Conservation (phyloP, 2,113 vertebrate species). For the Acrocephalus kingi region DNA sequence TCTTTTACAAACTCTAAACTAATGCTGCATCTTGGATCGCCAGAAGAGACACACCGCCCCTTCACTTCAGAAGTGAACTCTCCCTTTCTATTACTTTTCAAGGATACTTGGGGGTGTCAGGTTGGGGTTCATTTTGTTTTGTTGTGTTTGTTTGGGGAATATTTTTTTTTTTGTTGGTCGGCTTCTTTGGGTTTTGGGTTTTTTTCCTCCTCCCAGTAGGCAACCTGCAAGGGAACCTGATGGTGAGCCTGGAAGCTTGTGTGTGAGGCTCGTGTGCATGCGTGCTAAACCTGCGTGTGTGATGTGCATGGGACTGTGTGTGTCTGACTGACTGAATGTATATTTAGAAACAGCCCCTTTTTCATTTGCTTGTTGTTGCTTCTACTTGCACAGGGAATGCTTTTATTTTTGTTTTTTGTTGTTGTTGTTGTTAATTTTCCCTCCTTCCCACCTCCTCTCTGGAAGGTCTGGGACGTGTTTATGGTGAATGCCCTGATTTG, state of each 20-base stretch:
- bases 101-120: constrained; percentile 52
- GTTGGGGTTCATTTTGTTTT: background rate
- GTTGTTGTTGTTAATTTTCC: background rate
- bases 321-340: constrained; percentile 46
- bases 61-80: constrained; percentile 67
- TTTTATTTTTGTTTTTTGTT: constrained; percentile 6
- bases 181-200: background rate
- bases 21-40: constrained; percentile 82
- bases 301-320: background rate
- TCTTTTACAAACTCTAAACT: constrained; percentile 70
- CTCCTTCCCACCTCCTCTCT: background rate
- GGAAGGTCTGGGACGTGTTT: constrained; percentile 49
- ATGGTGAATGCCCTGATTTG: constrained; percentile 65
- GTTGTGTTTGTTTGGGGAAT: constrained; percentile 38
- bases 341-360: constrained; percentile 52
- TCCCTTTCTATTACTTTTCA: constrained; percentile 59
- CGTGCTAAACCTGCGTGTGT: background rate
- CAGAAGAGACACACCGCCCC: constrained; percentile 70
- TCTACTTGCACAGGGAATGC: constrained; percentile 63
- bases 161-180: background rate
- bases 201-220: constrained; percentile 28
- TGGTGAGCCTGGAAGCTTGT: constrained; percentile 57
- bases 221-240: constrained; percentile 67
- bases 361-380: constrained; percentile 59
- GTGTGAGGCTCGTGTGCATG: background rate